phyloP scores from a whole-genome alignment of 2,113 vertebrate genomes.

The Phocoena phocoena region DNA sequence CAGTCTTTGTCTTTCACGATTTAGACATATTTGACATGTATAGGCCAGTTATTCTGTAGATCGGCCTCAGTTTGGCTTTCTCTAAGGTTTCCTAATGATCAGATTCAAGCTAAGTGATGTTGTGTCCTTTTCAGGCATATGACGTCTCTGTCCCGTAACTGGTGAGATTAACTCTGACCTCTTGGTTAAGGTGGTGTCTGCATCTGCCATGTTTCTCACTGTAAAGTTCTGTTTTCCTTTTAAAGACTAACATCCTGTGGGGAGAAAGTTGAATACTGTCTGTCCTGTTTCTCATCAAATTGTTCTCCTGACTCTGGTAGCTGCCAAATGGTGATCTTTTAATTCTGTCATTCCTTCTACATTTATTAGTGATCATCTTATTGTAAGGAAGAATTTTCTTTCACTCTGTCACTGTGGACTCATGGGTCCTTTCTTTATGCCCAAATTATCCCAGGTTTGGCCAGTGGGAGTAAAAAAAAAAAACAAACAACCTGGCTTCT shows the following conservation, averaged over 20 bases:
- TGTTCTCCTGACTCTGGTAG: background rate
- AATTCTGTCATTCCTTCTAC: background rate
- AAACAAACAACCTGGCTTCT: background rate
- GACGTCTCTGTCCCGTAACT: background rate
- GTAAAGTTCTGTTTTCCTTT: background rate
- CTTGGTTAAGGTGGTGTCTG: background rate
- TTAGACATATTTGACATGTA: background rate
- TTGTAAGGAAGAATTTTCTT: background rate
- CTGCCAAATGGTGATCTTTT: background rate
- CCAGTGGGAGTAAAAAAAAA: too few relatives aligned
- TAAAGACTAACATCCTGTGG: background rate
- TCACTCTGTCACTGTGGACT: background rate
- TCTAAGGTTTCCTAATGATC: background rate
- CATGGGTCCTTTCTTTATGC: background rate
- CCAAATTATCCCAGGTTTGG: too few relatives aligned
- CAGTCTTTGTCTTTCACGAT: background rate
- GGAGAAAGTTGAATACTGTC: background rate
- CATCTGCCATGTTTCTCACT: background rate
- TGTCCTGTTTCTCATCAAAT: background rate
- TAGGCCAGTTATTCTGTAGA: background rate
- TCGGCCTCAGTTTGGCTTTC: background rate
- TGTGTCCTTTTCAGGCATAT: background rate
- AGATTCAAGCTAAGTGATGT: background rate
- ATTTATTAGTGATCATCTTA: background rate
- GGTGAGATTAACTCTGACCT: background rate